Percentiles rank a stretch among this genome's conserved stretches.
Evolutionary conservation across 2,113 vertebrate genomes (phyloP).

Genomic region (Apus apus): DNA sequence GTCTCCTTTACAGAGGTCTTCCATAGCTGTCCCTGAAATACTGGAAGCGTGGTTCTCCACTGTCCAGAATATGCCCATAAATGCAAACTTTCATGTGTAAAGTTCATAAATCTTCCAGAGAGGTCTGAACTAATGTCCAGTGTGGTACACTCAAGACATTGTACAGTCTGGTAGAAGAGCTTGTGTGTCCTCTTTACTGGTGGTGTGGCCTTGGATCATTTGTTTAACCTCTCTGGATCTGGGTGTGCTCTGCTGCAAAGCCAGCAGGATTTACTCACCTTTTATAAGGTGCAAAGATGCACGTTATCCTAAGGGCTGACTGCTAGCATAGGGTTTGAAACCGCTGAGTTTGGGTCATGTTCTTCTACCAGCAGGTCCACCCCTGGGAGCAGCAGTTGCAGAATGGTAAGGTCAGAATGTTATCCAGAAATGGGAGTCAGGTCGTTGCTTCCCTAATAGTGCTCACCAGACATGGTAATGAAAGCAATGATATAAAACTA

Average conservation of each 20-base stretch:
- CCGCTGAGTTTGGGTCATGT: neutral
- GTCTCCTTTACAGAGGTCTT: neutral
- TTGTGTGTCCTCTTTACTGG: accelerated
- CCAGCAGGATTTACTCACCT: neutral
- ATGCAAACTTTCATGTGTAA: neutral
- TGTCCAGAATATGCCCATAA: neutral
- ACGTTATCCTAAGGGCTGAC: neutral
- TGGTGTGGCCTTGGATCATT: neutral
- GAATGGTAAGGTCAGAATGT: neutral
- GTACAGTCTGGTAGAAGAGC: neutral
- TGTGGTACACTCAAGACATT: neutral
- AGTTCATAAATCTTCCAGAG: neutral
- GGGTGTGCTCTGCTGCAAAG: neutral
- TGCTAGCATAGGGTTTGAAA: neutral
- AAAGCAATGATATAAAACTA: neutral
- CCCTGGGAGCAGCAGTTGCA: neutral
- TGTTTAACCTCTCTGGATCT: neutral
- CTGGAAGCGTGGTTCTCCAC: neutral
- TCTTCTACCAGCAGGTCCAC: neutral
- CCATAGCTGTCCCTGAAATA: neutral
- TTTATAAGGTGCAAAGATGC: neutral
- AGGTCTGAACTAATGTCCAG: neutral
- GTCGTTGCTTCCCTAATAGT: neutral
- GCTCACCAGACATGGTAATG: accelerated
- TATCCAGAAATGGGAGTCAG: accelerated